phyloP scores from a whole-genome alignment of 53 echinoderm and acorn worm genomes.

The Glandiceps talaboti region DNA sequence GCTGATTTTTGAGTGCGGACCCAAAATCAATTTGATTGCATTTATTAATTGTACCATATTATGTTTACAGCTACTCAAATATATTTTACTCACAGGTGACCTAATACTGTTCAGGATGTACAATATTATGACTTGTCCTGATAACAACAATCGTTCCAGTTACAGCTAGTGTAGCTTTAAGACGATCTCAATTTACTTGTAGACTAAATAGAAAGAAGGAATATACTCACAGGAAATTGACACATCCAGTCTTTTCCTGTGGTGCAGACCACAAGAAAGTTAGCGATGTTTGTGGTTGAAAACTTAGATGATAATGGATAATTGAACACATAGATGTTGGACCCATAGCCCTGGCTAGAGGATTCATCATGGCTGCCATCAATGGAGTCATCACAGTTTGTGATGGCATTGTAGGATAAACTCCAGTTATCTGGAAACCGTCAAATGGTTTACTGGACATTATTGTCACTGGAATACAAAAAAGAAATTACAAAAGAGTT shows the following conservation, averaged over 20 bases:
- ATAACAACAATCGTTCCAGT: too few species aligned
- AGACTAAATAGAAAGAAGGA: too few species aligned
- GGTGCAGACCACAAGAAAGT: constrained; percentile 66
- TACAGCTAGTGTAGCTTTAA: too few species aligned
- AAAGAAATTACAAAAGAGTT: too few species aligned
- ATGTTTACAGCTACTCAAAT: too few species aligned
- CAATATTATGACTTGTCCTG: too few species aligned
- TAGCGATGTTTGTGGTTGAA: constrained; percentile 15
- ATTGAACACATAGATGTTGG: constrained; percentile 40
- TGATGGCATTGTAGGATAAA: neutral
- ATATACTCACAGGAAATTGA: constrained; percentile 74
- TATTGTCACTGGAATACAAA: neutral
- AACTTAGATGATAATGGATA: constrained; percentile 31
- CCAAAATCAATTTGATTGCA: too few species aligned
- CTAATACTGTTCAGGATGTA: too few species aligned
- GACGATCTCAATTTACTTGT: too few species aligned
- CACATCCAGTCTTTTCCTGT: constrained; percentile 51
- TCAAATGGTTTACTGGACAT: constrained; percentile 1
- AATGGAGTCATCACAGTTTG: neutral
- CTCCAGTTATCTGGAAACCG: neutral
- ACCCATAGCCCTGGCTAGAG: neutral
- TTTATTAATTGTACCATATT: too few species aligned
- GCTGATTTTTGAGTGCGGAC: too few species aligned
- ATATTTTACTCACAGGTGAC: too few species aligned
- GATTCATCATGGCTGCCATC: neutral